Base-by-base conservation (phyloP, 2,888 invertebrate genomes). In the Ophion costatus region DNA sequence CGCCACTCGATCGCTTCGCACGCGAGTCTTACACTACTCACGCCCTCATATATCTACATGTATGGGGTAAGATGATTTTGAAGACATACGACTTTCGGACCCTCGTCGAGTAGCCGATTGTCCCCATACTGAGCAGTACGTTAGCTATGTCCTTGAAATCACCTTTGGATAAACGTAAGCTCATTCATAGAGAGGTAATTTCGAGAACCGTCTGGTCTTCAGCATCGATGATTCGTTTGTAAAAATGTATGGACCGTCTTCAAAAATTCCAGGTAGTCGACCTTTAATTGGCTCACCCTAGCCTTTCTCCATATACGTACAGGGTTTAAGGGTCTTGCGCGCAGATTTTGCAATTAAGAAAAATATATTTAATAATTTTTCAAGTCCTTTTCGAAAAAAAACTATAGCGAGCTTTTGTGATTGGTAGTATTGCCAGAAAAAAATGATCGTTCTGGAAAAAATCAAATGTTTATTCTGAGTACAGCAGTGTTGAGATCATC, bases 1-100 rank as follows among this genome's bases (percentile, higher is more conserved):
- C 90, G 91, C 90, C 86, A 91, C 87, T 87, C 87, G 84, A 82
- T 77, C 82, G 82, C 79, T 77, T 80, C 84, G 80, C 80, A 74
- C 80, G 83, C 78, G 79, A 83, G 80, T 84, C 78, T 67, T 33
- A 45, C 78, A 45, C 42, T 22, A 10, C 45, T 38, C 59, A 9
- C 24, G 11, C 42, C 45, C 11, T 0, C 24, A 24, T 9, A n/a
- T n/a, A 20, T 73, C 3, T 73, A 14, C 22, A 9, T 14, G 2
- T 59, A 38, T 59, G 20, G n/a, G 20, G 14, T n/a, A n/a, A 5
- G 33, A n/a, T 29, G 9, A n/a, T 71, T 57, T 57, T 33, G 20
- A n/a, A n/a, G 7, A n/a, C 9, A 20, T 67, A 20, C 4, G 10
- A 33, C 33, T 67, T 42, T 67, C 4, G 4, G 45, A 45, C 45